phyloP scores from a whole-genome alignment of 2,797 vertebrate genomes.

The Microcaecilia unicolor region DNA sequence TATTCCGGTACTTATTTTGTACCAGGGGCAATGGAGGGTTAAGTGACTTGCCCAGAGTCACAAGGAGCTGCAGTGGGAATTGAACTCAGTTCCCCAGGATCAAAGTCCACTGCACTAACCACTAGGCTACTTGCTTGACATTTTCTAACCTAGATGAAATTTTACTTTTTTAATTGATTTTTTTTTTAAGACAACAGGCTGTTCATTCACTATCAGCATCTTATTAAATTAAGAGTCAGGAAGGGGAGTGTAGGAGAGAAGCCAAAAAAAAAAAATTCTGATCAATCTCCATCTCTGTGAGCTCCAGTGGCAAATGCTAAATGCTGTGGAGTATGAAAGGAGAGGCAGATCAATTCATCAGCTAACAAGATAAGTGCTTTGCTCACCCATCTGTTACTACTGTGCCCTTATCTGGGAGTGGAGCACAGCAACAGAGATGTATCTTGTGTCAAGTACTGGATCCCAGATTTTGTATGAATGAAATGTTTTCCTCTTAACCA shows the following conservation, averaged over 20 bases:
- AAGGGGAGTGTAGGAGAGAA: constrained; percentile 27
- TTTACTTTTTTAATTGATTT: too few relatives aligned
- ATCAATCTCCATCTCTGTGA: constrained; percentile 52
- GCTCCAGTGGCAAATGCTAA: constrained; percentile 30
- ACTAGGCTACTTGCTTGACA: too few relatives aligned
- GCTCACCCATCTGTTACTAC: constrained; percentile 66
- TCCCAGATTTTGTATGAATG: constrained; percentile 57
- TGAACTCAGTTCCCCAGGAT: too few relatives aligned
- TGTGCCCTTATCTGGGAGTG: constrained; percentile 61
- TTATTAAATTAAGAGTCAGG: constrained; percentile 40
- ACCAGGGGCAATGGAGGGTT: too few relatives aligned
- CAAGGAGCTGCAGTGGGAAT: too few relatives aligned
- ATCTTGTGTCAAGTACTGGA: constrained; percentile 66
- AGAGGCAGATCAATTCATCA: constrained; percentile 62
- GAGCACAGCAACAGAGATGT: constrained; percentile 46
- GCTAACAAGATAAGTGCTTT: constrained; percentile 67
- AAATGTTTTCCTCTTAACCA: constrained; percentile 40
- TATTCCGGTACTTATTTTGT: too few relatives aligned
- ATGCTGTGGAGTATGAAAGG: constrained; percentile 57
- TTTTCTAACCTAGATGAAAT: constrained; percentile 54
- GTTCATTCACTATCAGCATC: constrained; percentile 46
- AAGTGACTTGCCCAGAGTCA: too few relatives aligned
- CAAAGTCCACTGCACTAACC: too few relatives aligned
- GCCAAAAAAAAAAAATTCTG: constrained; percentile 51
- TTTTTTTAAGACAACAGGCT: constrained; percentile 53